phyloP scores from a whole-genome alignment of 2,797 vertebrate species.

The Bradypodion pumilum region DNA sequence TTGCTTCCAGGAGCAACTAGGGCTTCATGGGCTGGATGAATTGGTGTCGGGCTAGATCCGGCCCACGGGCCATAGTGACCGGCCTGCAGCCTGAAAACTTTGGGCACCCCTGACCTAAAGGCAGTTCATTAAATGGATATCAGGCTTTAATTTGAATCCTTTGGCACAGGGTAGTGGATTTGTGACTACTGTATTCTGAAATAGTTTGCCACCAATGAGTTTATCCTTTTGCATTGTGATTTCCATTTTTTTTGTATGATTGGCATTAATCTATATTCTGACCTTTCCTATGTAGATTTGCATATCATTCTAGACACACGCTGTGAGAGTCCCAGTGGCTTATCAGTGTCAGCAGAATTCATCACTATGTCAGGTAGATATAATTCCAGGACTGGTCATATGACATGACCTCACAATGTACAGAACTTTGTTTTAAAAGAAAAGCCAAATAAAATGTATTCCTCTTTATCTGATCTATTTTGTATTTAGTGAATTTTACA shows the following conservation, averaged over 20 bases:
- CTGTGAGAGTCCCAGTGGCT: neutral
- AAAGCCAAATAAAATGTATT: slow-evolving; percentile 23
- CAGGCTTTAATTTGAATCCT: slow-evolving; percentile 30
- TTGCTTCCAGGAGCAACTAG: no score
- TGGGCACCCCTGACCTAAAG: no score
- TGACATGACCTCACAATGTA: neutral
- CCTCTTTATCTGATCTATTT: neutral
- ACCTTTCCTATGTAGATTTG: neutral
- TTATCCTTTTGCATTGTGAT: neutral
- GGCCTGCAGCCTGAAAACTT: no score
- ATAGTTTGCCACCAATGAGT: neutral
- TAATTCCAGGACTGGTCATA: neutral
- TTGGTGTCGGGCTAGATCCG: no score
- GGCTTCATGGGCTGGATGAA: no score
- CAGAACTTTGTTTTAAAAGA: slow-evolving; percentile 40
- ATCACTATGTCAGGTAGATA: neutral
- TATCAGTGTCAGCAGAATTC: neutral
- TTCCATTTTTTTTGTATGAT: neutral
- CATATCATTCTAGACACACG: neutral
- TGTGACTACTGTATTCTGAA: slow-evolving; percentile 42
- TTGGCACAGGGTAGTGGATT: slow-evolving; percentile 6
- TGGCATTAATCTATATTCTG: neutral
- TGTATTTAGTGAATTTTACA: neutral
- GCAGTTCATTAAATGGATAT: slow-evolving; percentile 24
- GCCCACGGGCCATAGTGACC: no score